Conservation (phyloP, 2,797 vertebrate genomes). For the Poeciliopsis turneri region DNA sequence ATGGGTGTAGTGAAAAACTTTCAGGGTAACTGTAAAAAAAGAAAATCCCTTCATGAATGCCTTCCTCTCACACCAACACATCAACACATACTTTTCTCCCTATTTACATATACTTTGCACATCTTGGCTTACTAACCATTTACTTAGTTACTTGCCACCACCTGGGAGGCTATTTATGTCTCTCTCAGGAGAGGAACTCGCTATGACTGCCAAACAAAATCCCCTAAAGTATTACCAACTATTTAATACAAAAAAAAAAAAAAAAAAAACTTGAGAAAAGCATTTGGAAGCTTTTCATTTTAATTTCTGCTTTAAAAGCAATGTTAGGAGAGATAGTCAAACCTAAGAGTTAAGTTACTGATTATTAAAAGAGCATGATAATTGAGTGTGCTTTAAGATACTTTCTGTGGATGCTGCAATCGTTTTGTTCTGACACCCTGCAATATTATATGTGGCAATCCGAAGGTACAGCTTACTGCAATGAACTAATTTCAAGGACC, state of each 20-base stretch:
- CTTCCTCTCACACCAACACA: slow-evolving; percentile 36
- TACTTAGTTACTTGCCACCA: slow-evolving; percentile 73
- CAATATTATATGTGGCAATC: slow-evolving; percentile 37
- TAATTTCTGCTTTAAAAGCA: slow-evolving; percentile 18
- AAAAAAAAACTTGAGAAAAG: slow-evolving; percentile 31
- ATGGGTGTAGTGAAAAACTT: slow-evolving; percentile 62
- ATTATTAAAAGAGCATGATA: slow-evolving; percentile 23
- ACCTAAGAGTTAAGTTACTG: slow-evolving; percentile 7
- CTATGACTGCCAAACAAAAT: slow-evolving; percentile 63
- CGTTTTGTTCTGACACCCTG: slow-evolving; percentile 13
- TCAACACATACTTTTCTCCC: slow-evolving; percentile 49
- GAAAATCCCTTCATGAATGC: slow-evolving; percentile 45
- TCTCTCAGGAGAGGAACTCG: slow-evolving; percentile 67
- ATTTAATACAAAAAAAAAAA: slow-evolving; percentile 34
- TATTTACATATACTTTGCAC: slow-evolving; percentile 60
- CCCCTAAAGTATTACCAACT: slow-evolving; percentile 58
- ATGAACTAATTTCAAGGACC: slow-evolving; percentile 66
- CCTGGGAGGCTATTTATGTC: slow-evolving; percentile 74
- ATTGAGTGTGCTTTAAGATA: not conserved
- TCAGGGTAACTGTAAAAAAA: slow-evolving; percentile 54
- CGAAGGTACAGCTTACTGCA: slow-evolving; percentile 52
- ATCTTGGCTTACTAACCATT: slow-evolving; percentile 72
- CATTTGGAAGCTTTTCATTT: slow-evolving; percentile 30
- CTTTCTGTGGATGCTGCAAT: slow-evolving; percentile 4
- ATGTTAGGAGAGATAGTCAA: slow-evolving; percentile 18